phyloP scores from a whole-genome alignment of 2,797 vertebrate genomes.

The Meriones psammophilus region DNA sequence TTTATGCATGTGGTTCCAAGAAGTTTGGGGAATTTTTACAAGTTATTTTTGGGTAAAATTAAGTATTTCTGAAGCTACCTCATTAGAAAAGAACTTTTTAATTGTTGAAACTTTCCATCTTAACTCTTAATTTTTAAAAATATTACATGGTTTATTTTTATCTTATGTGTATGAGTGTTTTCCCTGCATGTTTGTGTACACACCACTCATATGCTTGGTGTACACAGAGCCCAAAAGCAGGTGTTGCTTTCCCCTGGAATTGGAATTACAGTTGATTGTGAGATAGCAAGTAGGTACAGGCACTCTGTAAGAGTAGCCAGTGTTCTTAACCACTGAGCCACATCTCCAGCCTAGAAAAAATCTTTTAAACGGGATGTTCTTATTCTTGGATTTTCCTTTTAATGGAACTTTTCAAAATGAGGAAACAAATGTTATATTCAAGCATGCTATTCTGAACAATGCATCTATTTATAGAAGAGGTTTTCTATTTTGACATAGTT shows the following conservation, averaged over 20 bases:
- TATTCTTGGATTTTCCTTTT: conserved; percentile 59
- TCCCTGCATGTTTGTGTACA: background rate
- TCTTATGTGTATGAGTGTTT: background rate
- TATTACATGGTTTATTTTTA: background rate
- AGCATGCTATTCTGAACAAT: conserved; percentile 27
- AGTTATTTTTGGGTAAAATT: conserved; percentile 54
- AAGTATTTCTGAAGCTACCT: conserved; percentile 65
- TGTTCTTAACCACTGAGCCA: background rate
- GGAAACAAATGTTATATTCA: conserved; percentile 43
- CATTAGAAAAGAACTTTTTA: conserved; percentile 64
- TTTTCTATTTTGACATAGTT: conserved; percentile 36
- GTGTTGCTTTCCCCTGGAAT: background rate
- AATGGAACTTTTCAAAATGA: conserved; percentile 51
- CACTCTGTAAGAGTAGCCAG: background rate
- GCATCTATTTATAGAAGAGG: conserved; percentile 15
- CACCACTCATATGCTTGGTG: background rate
- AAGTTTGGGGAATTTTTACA: conserved; percentile 54
- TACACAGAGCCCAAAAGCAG: background rate
- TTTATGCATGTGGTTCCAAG: conserved; percentile 50
- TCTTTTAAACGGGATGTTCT: conserved; percentile 27
- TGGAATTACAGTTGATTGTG: background rate
- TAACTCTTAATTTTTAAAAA: conserved; percentile 45
- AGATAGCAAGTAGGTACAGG: background rate
- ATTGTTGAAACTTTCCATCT: conserved; percentile 57
- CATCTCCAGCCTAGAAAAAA: background rate